Conservation (phyloP, 1,140 invertebrate genomes). For the Zophobas atratus region DNA sequence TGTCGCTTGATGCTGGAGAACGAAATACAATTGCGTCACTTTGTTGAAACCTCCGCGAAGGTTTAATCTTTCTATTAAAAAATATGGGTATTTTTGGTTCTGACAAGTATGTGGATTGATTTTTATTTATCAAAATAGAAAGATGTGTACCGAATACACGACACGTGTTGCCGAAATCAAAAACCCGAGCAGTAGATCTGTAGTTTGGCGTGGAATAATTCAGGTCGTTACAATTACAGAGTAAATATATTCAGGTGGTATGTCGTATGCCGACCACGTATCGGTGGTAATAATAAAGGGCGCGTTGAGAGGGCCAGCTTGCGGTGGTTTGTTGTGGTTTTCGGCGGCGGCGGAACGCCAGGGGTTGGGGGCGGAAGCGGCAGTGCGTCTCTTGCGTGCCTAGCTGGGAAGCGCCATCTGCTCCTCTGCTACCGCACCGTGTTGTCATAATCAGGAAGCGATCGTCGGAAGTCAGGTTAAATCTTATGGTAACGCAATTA, state of each 20-base stretch:
- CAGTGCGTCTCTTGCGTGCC: conserved; percentile 16
- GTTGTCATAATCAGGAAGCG: conserved; percentile 48
- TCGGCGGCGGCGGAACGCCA: conserved; percentile 28
- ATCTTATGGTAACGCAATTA: conserved; percentile 48
- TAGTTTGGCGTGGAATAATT: conserved; percentile 7
- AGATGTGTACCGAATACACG: no score
- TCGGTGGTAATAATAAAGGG: conserved; percentile 49
- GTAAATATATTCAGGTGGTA: conserved; percentile 45
- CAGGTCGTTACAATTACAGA: conserved; percentile 42
- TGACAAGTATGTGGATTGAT: no score
- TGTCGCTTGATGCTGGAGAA: no score
- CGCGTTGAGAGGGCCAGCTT: conserved; percentile 40
- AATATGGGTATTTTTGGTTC: no score
- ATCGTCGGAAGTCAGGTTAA: conserved; percentile 47
- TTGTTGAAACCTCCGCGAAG: no score
- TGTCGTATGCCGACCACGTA: conserved; percentile 48
- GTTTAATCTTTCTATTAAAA: no score
- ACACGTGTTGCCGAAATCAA: not conserved
- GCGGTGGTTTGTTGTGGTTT: conserved; percentile 48
- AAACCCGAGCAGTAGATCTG: not conserved
- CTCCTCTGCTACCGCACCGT: conserved; percentile 31
- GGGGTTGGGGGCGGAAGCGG: conserved; percentile 7
- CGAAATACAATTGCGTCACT: no score
- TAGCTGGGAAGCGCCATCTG: conserved; percentile 44
- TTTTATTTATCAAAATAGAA: no score